Base-by-base conservation (phyloP, 2,888 invertebrate genomes). In the Torymus tubicola region DNA sequence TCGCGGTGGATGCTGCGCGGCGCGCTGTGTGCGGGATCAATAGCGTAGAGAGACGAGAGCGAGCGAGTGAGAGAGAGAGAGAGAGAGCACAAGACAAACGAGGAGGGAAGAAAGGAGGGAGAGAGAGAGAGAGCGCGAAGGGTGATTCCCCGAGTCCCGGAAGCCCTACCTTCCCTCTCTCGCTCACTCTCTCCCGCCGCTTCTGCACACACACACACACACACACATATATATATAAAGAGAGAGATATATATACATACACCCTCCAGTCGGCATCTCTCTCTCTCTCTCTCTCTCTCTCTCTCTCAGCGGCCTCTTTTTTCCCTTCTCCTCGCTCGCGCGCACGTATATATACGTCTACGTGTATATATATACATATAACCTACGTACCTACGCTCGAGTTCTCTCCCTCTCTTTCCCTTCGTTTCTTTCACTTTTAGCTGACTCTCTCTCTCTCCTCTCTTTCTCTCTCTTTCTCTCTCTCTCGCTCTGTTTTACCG, bases 1-100 rank as follows among this genome's bases (percentile, higher is more conserved):
- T 89, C 89, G 89, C 89, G 89, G 90, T 90, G 89, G 90, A 90
- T 90, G 90, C 90, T 90, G 90, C 31, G 31, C 31, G 31, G 31
- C 31, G 31, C 31, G 31, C 31, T 31, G 31, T 31, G 31, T 31
- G 31, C 84, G 90, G 89, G 90, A 90, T 90, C 90, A 90, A 90
- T 90, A 90, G 90, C 90, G 87, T 85, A 84, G 88, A 89, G 89
- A 87, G 87, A 86, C 81, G 69, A 68, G 71, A 77, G 83, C 85
- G 82, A 76, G 79, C 81, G 83, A 70, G 70, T 70, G 83, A 74
- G 83, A 64, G 83, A 82, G 84, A 58, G 81, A 82, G 84, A 78
- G 83, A 73, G 81, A 31, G 61, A 67, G 73, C 60, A 67, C 70
- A 72, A 72, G 78, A 80, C 72, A 80, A 79, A 80, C 78, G 76